Base-by-base conservation (phyloP, 2,888 invertebrate species). In the Exephanes ischioxanthus region DNA sequence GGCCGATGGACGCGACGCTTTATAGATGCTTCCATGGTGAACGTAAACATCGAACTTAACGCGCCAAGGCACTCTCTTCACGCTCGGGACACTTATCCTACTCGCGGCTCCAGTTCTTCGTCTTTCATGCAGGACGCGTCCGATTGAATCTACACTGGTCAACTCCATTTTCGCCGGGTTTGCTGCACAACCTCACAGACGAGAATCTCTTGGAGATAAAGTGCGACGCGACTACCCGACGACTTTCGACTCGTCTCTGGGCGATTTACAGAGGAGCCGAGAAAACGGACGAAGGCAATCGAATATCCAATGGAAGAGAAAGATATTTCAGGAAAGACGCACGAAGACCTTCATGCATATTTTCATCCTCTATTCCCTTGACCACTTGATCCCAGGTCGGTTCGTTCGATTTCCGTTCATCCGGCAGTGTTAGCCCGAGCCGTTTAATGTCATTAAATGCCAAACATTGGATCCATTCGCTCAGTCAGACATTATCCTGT, bases 31-130 rank as follows among this genome's bases (percentile, higher is more conserved):
- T 48, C 45, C 45, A 63, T 76, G 37, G 33, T 19, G 73, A 61
- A 73, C 84, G 68, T 85, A 92, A 93, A 93, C 89, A 91, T 90
- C 86, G 87, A 72, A 78, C 89, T 88, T 92, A 92, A 93, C 91
- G 92, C 89, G 87, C 88, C 72, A 75, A 88, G 85, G 88, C 89
- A 91, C 91, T 91, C 89, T 90, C 72, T 87, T 84, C 45, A 58
- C 71, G 82, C 76, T 61, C 78, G 82, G 77, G 61, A 66, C 37
- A 81, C 83, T 86, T 80, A 84, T 80, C 76, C 58, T 14, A 30
- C 33, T 51, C 78, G 80, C 66, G 55, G 41, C 63, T 22, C 16
- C 73, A 61, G 45, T 37, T 77, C 68, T 63, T 5, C 66, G 73
- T 73, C 79, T 85, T 75, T 48, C 2, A 77, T 77, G 80, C 41